Evolutionary conservation across 2,797 vertebrate genomes (phyloP), one percentile per base, ranked within the genome.

Genomic region (Darevskia mixta): DNA sequence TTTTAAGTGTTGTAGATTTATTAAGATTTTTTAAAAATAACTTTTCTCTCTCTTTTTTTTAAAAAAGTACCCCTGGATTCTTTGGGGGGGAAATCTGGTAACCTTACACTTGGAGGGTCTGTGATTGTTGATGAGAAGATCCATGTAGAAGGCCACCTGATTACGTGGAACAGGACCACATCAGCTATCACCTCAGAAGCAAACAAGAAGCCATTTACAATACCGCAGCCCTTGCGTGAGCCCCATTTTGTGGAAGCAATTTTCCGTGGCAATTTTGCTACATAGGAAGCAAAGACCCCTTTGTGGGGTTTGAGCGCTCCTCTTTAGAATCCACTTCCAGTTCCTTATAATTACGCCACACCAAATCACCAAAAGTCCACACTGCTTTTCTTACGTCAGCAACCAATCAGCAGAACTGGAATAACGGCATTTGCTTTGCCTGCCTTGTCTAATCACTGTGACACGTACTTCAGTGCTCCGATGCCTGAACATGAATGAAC

Each of bases 351-450:
- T 3, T 41, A n/a, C 0, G 17, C 71, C 55, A 76, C 35, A n/a
- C 15, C 25, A 45, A 77, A 77, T 85, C 38, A 23, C 55, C 41
- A 32, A 27, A 77, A 20, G 55, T 18, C 35, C 55, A 64, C 55
- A 64, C 49, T 55, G 23, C 35, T 35, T 55, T 72, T 38, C 25
- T 58, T 58, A 58, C 15, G 23, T 15, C 38, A 41, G 71, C 2
- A 4, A 58, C 66, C n/a, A 79, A 0, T 55, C 87, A 82, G 86
- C 67, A 77, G 66, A 83, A 84, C 29, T 43, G 61, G 15, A 2
- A 5, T 17, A 76, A 90, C 75, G 72, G 87, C 78, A 86, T 72
- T 75, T 61, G 41, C 25, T 20, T 79, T 82, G 38, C 73, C 73
- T 27, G 23, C 61, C 45, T 94, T 69, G 32, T 81, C 84, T 82